These are phyloP conservation scores for Nyleta sp. DNA, from an alignment of 2,888 invertebrate species.

Conservation along the genomic window DNA sequence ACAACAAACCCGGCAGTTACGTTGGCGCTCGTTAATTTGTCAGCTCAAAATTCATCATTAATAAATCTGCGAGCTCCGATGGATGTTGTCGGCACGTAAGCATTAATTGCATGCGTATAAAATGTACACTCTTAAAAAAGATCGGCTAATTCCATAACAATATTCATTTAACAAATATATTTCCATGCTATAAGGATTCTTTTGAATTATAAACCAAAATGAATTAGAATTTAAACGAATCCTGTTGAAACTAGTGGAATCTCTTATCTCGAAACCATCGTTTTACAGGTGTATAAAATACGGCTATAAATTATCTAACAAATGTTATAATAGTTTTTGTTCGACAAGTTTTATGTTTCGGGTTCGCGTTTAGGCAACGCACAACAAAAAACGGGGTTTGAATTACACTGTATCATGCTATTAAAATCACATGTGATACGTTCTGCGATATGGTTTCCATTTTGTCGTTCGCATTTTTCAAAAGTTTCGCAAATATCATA, in stretches of 20 bases:
- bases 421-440: background rate
- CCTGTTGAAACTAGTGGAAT: too few species aligned
- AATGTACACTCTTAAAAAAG: too few species aligned
- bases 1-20: constrained; percentile 89
- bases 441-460: background rate
- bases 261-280: too few species aligned
- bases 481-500: too few species aligned
- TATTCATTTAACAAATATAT: too few species aligned
- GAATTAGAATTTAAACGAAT: too few species aligned
- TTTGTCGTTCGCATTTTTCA: too few species aligned
- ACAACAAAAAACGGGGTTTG: background rate
- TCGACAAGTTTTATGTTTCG: background rate
- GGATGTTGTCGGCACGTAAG: constrained; percentile 73
- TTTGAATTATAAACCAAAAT: too few species aligned
- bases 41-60: constrained; percentile 71
- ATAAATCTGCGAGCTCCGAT: constrained; percentile 71
- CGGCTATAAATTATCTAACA: constrained; percentile 14
- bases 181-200: too few species aligned
- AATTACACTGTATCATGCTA: background rate
- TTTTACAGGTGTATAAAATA: too few species aligned
- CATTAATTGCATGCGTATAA: constrained; percentile 28
- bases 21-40: constrained; percentile 86
- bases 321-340: constrained; percentile 9
- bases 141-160: too few species aligned
- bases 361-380: background rate